A percentile compares a stretch with the other conserved stretches of the same genome.
phyloP scores from a whole-genome alignment of 2,888 invertebrate species.

The Lycophotia porphyrea region DNA sequence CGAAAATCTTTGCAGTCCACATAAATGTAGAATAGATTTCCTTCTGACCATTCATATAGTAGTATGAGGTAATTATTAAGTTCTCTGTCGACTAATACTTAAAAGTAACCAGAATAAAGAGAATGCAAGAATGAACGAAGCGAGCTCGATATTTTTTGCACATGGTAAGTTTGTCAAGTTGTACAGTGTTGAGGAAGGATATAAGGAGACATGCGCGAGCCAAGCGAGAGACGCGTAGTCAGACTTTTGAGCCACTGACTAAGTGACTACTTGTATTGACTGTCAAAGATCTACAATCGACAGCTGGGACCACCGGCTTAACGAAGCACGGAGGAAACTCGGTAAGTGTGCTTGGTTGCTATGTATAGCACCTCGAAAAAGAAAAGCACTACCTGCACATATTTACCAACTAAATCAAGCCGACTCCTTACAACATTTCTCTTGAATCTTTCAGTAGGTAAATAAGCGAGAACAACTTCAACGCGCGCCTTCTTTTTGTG shows the following conservation, averaged over 20 bases:
- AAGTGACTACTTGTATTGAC: not conserved
- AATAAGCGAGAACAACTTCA: conserved; percentile 89
- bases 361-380: not conserved
- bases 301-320: not conserved
- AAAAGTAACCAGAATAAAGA: no score
- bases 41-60: no score
- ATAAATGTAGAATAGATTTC: no score
- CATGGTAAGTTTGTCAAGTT: no score
- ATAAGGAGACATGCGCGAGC: no score
- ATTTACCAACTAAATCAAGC: conserved; percentile 91
- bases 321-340: not conserved
- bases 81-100: no score
- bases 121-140: no score
- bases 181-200: no score
- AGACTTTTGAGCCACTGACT: not conserved
- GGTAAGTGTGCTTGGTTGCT: not conserved
- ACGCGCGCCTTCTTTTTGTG: conserved; percentile 86
- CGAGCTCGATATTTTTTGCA: no score
- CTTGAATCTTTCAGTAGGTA: conserved; percentile 91
- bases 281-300: not conserved
- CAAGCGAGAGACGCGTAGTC: no score
- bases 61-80: no score
- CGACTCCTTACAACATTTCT: conserved; percentile 92
- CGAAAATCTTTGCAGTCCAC: no score
- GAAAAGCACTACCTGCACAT: not conserved